Evolutionary conservation across 2,888 invertebrate genomes (phyloP), one percentile per base, ranked within the genome.

Genomic region (Heliconius charithonia): DNA sequence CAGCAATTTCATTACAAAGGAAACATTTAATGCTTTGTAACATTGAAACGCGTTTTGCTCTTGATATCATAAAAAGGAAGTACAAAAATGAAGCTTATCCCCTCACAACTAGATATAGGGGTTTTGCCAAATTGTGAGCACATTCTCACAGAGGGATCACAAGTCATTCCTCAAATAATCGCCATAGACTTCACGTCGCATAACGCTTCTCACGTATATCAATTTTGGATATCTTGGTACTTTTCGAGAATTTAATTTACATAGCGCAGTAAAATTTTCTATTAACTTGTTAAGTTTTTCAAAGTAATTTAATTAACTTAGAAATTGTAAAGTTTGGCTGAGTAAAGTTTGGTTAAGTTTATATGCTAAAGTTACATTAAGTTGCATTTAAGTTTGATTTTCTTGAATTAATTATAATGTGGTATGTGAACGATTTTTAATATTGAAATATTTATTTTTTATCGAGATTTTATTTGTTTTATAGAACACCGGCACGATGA

Each of bases 121-220:
- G 10, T 63, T 19, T 74, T 41, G 70, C 51, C 79, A 62, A 75
- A 77, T 77, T 75, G 75, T 29, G 66, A 80, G 69, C 63, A 78
- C 71, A 78, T 72, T 65, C 75, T 13, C 66, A 71, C 62, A 63
- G 74, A 77, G 73, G 66, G 79, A 83, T 83, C 82, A 82, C 77
- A 83, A 82, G 81, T 83, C 81, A 83, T 83, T 83, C 81, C 80
- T 82, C 77, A 82, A 83, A 83, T 85, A 85, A 84, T 84, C 83
- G 81, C 77, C 69, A 70, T 78, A 72, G 80, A 81, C 78, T 79
- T 80, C 79, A 70, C 78, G 81, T 81, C 78, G 77, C 79, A 80
- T 80, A 80, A 70, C 79, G 80, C 80, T 81, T 82, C 79, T 70
- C 80, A 79, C 81, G 79, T 84, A 75, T 7, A 51, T 79, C 76